Percentiles rank a stretch among this genome's conserved stretches.
phyloP scores from a whole-genome alignment of 2,797 vertebrate genomes.

The Diplodus sargus region DNA sequence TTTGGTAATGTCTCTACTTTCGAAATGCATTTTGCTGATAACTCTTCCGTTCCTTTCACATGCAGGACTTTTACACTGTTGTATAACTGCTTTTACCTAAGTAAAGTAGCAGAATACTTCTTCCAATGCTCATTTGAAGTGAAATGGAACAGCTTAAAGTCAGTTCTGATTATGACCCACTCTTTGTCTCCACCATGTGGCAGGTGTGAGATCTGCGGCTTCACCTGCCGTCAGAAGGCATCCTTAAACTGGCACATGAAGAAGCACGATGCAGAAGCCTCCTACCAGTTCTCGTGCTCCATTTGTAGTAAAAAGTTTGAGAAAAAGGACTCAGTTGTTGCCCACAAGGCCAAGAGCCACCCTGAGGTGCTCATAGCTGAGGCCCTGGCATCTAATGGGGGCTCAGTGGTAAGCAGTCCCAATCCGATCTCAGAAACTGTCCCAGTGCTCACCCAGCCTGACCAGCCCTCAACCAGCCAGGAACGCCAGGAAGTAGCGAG shows the following conservation, averaged over 20 bases:
- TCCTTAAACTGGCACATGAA: slow-evolving; percentile 98
- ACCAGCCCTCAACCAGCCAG: slow-evolving; percentile 23
- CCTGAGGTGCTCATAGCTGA: slow-evolving; percentile 94
- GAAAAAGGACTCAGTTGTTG: slow-evolving; percentile 96
- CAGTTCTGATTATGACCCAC: not conserved
- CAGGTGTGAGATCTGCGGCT: slow-evolving; percentile 94
- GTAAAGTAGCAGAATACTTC: not conserved
- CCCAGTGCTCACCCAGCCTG: slow-evolving; percentile 69
- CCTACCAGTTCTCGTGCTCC: slow-evolving; percentile 94
- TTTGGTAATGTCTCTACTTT: no score
- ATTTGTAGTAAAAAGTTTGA: slow-evolving; percentile 96
- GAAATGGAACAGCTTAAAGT: no score
- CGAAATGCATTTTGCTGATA: no score
- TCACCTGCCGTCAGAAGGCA: slow-evolving; percentile 94
- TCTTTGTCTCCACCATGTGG: slow-evolving; percentile 68
- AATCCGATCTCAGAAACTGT: slow-evolving; percentile 76
- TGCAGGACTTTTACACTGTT: not conserved
- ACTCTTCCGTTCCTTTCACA: no score
- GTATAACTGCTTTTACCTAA: not conserved
- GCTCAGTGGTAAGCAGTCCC: slow-evolving; percentile 89
- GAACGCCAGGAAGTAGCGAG: slow-evolving; percentile 36
- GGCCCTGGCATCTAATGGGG: slow-evolving; percentile 92
- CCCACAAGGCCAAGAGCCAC: slow-evolving; percentile 88
- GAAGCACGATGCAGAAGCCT: slow-evolving; percentile 92
- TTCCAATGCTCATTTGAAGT: not conserved